Evolutionary conservation across 2,888 invertebrate species (phyloP), one percentile per base, ranked within the genome.

Genomic region (Zaprionus lineosus): DNA sequence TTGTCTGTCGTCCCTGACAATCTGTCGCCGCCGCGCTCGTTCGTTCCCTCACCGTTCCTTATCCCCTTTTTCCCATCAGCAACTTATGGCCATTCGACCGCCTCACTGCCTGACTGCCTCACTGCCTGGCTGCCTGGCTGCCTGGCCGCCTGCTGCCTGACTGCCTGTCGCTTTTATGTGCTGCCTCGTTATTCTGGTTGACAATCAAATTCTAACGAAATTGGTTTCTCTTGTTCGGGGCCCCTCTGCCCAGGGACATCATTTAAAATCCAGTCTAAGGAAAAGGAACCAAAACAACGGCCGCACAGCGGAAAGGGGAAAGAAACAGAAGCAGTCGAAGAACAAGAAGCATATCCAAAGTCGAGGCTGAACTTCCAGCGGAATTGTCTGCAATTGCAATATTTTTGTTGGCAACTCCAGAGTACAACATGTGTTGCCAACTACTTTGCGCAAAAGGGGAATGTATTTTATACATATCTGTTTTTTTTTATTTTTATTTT

Each of bases 191-290:
- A 74, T 72, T 69, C 59, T 52, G 56, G 77, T 77, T 79, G 81
- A 74, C 83, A 76, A 83, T 81, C 72, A 76, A 79, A 79, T 81
- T 79, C 79, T 71, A 67, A 67, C 79, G 66, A 83, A 79, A 82
- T 79, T 79, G 79, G 76, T 65, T 79, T 79, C 79, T 44, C 83
- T 83, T 74, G 74, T 76, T 75, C 51, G 44, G 53, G 60, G 39
- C 79, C 36, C 28, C 36, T 48, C 46, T 31, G 31, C 47, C 43
- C 21, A 33, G 59, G 43, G 33, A 26, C 48, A 34, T 18, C 53
- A 53, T 57, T 62, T 41, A 44, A 69, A 60, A 58, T 21, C 33
- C 34, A 26, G 31, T 37, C 51, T n/a, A 46, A 28, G 31, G 16
- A 48, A 41, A 50, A 62, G 40, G 31, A 40, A 63, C 29, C 41